These are phyloP conservation scores for Cathartes aura DNA, from an alignment of 2,113 vertebrate species.

Conservation along the genomic window DNA sequence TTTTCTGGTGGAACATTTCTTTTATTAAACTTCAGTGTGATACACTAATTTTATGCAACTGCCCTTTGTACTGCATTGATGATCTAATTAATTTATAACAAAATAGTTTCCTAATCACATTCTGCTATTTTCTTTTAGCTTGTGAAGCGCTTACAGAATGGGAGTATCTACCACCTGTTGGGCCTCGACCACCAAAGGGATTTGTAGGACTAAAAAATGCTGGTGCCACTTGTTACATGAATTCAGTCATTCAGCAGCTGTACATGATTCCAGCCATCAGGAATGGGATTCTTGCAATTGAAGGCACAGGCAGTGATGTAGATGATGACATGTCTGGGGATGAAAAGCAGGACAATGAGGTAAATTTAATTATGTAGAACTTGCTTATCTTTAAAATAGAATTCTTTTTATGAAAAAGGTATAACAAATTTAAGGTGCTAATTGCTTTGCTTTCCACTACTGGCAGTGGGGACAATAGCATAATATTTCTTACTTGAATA, in stretches of 20 bases:
- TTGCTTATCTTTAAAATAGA: neutral
- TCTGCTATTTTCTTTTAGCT: constrained; percentile 72
- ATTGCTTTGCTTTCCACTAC: neutral
- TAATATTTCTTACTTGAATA: neutral
- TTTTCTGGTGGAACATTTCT: neutral
- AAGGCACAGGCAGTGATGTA: constrained; percentile 96
- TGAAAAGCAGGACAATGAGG: constrained; percentile 99
- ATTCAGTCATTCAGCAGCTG: constrained; percentile 99
- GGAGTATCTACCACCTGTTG: constrained; percentile 97
- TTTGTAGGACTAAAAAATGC: constrained; percentile 99
- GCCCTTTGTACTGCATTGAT: neutral
- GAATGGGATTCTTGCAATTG: constrained; percentile 96
- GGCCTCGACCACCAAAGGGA: constrained; percentile 95
- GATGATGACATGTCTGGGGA: constrained; percentile 99
- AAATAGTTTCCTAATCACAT: neutral
- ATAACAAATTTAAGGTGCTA: neutral
- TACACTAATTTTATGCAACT: neutral
- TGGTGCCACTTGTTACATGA: constrained; percentile 99
- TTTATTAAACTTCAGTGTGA: neutral
- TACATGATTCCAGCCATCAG: constrained; percentile 99
- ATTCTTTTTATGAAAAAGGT: neutral
- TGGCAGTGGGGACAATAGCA: neutral
- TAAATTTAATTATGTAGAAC: constrained; percentile 57
- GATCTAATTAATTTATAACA: neutral
- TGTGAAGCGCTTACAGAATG: constrained; percentile 97